Percentiles rank a stretch among this genome's conserved stretches.
These are phyloP conservation scores for Vombatus ursinus DNA, from an alignment of 2,113 vertebrate species.

Conservation along the genomic window DNA sequence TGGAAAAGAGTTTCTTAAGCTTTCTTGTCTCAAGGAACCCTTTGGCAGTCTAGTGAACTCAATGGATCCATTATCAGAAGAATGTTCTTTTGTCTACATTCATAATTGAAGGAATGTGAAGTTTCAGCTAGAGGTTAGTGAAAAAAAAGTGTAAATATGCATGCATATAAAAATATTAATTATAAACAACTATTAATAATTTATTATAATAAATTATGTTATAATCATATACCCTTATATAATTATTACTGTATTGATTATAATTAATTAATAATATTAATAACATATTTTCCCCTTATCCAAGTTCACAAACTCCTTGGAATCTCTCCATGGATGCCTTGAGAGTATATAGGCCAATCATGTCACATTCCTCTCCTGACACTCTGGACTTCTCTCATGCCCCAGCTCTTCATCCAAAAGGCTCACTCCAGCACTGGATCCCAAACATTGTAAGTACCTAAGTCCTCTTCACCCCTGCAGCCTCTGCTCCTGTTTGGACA, in stretches of 20 bases:
- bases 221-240: too few relatives aligned
- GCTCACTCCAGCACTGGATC: background rate
- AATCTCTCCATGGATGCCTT: background rate
- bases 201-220: too few relatives aligned
- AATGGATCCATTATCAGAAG: background rate
- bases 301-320: background rate
- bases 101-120: background rate
- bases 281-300: background rate
- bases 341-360: background rate
- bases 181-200: too few relatives aligned
- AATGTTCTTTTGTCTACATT: background rate
- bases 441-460: background rate
- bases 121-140: background rate
- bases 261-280: too few relatives aligned
- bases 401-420: background rate
- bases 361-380: background rate
- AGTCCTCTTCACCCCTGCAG: background rate
- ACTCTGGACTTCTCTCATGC: background rate
- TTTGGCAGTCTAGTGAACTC: background rate
- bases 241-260: too few relatives aligned
- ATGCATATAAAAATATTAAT: too few relatives aligned
- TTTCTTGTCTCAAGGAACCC: background rate
- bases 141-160: too few relatives aligned
- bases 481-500: background rate
- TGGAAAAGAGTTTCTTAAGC: background rate